These are phyloP conservation scores for Cheiracanthium punctorium DNA, from an alignment of 2,888 invertebrate genomes.

Conservation along the genomic window DNA sequence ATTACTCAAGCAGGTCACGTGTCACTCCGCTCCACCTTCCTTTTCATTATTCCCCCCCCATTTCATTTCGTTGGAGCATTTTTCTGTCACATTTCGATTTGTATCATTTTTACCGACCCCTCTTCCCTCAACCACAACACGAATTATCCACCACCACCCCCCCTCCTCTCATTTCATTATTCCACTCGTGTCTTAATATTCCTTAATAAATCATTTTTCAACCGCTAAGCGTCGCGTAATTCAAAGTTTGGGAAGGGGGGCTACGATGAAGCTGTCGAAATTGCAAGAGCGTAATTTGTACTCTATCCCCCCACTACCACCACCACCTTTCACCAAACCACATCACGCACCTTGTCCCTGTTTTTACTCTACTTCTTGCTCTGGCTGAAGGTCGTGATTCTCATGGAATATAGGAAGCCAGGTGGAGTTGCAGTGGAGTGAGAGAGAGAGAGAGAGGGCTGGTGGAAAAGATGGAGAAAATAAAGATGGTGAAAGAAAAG, in stretches of 20 bases:
- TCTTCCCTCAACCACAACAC: too few relatives aligned
- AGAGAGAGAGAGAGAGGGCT: not conserved
- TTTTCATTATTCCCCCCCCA: not conserved
- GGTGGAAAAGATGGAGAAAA: not conserved
- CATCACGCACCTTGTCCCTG: slow-evolving; percentile 28
- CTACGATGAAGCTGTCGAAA: not conserved
- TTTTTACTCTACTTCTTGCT: too few relatives aligned
- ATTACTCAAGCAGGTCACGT: not conserved
- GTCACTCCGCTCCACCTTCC: not conserved
- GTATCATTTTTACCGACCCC: too few relatives aligned
- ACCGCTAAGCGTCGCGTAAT: not conserved
- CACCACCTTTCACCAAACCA: not conserved
- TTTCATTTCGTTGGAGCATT: not conserved
- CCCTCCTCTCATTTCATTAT: too few relatives aligned
- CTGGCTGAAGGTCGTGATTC: slow-evolving; percentile 28
- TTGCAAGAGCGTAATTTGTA: slow-evolving; percentile 3
- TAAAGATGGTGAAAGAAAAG: not conserved
- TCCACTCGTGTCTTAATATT: not conserved
- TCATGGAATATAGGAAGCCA: slow-evolving; percentile 23
- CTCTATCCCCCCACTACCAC: not conserved
- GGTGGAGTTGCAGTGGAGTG: not conserved
- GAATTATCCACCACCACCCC: too few relatives aligned
- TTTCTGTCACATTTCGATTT: slow-evolving; percentile 5
- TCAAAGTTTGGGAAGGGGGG: not conserved
- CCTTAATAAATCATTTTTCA: not conserved